phyloP scores from a whole-genome alignment of 2,888 invertebrate genomes.

The Archips xylosteana region DNA sequence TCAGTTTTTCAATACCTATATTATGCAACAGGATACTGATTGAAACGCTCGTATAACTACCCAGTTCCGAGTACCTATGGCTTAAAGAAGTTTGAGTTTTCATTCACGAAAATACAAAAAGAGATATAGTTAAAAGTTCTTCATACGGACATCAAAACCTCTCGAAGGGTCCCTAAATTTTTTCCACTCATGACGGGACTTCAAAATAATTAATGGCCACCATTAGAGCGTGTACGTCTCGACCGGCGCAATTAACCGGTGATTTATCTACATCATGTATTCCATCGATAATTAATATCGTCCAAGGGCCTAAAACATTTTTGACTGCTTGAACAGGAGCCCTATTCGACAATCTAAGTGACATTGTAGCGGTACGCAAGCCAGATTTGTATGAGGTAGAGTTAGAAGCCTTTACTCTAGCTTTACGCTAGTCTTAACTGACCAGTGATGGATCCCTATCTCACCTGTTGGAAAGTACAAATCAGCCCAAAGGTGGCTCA shows the following conservation, averaged over 20 bases:
- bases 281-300: slow-evolving; percentile 54
- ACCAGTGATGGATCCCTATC: too few relatives aligned
- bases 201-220: slow-evolving; percentile 56
- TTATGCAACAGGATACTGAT: too few relatives aligned
- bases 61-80: too few relatives aligned
- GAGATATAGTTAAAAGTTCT: too few relatives aligned
- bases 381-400: not conserved
- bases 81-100: too few relatives aligned
- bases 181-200: slow-evolving; percentile 46
- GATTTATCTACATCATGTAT: slow-evolving; percentile 59
- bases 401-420: too few relatives aligned
- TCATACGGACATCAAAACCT: not conserved
- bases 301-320: slow-evolving; percentile 23
- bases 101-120: too few relatives aligned
- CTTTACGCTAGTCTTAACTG: too few relatives aligned
- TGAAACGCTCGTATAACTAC: too few relatives aligned
- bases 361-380: not conserved
- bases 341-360: not conserved
- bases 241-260: slow-evolving; percentile 53
- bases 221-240: slow-evolving; percentile 49
- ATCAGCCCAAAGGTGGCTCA: too few relatives aligned
- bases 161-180: slow-evolving; percentile 31
- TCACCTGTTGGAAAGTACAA: too few relatives aligned
- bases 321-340: not conserved
- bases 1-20: too few relatives aligned